Evolutionary conservation across 2,888 invertebrate genomes (phyloP).

Genomic region (Epirrita christyi): DNA sequence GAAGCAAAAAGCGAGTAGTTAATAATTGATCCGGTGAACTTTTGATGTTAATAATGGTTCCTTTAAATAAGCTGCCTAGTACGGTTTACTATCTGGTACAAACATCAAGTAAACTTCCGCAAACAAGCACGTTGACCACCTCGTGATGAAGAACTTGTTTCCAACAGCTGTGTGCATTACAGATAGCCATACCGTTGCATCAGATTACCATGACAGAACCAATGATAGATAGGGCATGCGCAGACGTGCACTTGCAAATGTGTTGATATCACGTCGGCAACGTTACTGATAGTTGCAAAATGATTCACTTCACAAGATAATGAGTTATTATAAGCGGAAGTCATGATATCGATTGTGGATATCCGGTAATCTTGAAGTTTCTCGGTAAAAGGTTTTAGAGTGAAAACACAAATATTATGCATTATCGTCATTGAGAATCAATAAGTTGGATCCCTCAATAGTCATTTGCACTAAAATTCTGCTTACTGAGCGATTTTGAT

Average conservation of each 20-base stretch:
- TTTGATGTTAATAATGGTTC: too few species aligned
- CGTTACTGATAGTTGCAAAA: slow-evolving; percentile 15
- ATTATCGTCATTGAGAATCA: too few species aligned
- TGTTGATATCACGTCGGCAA: slow-evolving; percentile 5
- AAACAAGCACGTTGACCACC: slow-evolving; percentile 30
- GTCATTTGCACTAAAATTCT: not conserved
- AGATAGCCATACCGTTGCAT: slow-evolving; percentile 35
- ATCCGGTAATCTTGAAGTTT: slow-evolving; percentile 22
- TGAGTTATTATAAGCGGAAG: slow-evolving; percentile 26
- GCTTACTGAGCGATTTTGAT: not conserved
- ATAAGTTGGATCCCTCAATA: not conserved
- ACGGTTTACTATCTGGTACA: too few species aligned
- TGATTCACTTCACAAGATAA: slow-evolving; percentile 23
- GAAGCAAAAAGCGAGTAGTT: not conserved
- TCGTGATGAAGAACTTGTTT: slow-evolving; percentile 34
- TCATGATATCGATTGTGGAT: slow-evolving; percentile 17
- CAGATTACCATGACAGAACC: slow-evolving; percentile 28
- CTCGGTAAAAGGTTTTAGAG: slow-evolving; percentile 15
- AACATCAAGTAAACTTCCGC: slow-evolving; percentile 4
- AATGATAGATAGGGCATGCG: slow-evolving; percentile 30
- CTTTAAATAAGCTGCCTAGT: too few species aligned
- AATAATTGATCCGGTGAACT: too few species aligned
- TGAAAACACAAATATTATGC: slow-evolving; percentile 9
- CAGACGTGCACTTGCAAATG: slow-evolving; percentile 28
- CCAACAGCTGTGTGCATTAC: slow-evolving; percentile 33